Conservation (phyloP, 2,888 invertebrate genomes). For the Urechis unicinctus region DNA sequence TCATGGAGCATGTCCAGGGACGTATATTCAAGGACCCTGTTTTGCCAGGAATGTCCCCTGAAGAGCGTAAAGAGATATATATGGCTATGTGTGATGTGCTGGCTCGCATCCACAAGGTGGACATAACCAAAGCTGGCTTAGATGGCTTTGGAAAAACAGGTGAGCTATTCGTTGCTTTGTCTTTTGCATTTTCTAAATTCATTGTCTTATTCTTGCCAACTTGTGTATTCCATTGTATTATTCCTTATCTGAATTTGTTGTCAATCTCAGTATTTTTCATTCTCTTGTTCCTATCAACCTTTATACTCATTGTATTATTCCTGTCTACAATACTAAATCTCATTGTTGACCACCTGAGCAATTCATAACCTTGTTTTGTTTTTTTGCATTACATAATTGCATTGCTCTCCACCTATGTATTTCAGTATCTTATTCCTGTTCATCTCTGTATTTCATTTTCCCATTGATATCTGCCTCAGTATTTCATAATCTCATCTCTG, state of each 20-base stretch:
- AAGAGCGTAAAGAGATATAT: slow-evolving; percentile 40
- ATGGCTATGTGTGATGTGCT: slow-evolving; percentile 36
- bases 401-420: too few species aligned
- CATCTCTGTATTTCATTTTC: neutral
- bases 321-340: too few species aligned
- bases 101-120: slow-evolving; percentile 47
- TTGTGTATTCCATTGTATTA: too few species aligned
- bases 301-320: too few species aligned
- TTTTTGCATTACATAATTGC: too few species aligned
- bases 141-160: slow-evolving; percentile 47
- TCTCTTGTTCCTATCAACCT: neutral
- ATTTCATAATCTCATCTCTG: too few species aligned
- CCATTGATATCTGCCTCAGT: neutral
- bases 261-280: too few species aligned
- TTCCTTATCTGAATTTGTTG: too few species aligned
- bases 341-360: too few species aligned
- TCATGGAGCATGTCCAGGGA: slow-evolving; percentile 52
- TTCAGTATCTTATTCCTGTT: too few species aligned
- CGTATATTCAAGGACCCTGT: slow-evolving; percentile 44
- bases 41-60: slow-evolving; percentile 32
- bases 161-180: slow-evolving; percentile 11
- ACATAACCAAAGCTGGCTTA: slow-evolving; percentile 41
- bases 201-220: too few species aligned
- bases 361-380: too few species aligned
- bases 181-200: neutral